Evolutionary conservation across 53 echinoderm and acorn worm species (phyloP).

Genomic region (Temnopleurus reevesii): DNA sequence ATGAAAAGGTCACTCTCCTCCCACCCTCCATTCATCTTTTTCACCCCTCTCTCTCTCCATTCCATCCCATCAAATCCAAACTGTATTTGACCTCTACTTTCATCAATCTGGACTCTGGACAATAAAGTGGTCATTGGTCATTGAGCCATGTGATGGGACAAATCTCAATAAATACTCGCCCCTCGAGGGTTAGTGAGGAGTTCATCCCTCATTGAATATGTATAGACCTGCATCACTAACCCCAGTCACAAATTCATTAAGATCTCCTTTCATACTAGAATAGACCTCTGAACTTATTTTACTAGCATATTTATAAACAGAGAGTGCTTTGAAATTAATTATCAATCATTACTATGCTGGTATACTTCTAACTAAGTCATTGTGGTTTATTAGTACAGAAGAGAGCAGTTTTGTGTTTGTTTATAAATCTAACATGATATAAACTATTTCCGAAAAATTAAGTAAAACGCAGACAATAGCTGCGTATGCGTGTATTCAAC

Average conservation of each 20-base stretch:
- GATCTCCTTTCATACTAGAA: background rate
- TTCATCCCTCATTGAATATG: background rate
- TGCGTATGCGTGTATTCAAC: too few species aligned
- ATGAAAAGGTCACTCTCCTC: background rate
- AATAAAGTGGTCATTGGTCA: background rate
- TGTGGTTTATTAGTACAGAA: background rate
- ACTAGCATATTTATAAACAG: background rate
- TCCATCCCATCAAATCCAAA: background rate
- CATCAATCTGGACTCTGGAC: background rate
- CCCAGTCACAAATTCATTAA: conserved; percentile 27
- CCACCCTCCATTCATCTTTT: background rate
- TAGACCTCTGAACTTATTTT: background rate
- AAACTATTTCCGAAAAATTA: background rate
- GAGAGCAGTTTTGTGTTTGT: too few species aligned
- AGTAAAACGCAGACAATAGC: too few species aligned
- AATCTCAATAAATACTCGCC: background rate
- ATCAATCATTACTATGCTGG: too few species aligned
- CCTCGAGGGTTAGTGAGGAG: background rate
- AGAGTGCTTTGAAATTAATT: too few species aligned
- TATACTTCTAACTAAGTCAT: too few species aligned
- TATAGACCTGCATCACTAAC: background rate
- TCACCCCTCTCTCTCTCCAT: background rate
- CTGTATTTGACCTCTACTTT: background rate
- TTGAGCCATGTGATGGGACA: background rate
- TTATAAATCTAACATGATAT: too few species aligned